These are phyloP conservation scores for Brachyptera putata DNA, from an alignment of 2,888 invertebrate genomes.

Conservation along the genomic window DNA sequence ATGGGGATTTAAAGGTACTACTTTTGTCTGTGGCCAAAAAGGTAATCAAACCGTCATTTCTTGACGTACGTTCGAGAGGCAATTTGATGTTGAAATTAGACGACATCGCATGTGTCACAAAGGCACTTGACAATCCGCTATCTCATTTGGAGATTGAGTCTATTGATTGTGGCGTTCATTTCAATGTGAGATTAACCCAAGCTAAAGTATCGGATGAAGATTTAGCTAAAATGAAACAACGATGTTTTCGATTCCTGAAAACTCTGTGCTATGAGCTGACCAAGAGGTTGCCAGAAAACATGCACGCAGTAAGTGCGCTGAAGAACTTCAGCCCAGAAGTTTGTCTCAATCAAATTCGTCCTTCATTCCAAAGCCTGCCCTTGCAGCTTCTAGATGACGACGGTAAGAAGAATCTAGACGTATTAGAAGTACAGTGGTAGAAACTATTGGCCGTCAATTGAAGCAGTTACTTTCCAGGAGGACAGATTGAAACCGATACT, in stretches of 20 bases:
- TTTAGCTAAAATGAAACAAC: background rate
- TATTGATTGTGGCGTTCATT: background rate
- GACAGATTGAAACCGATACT: slow-evolving; percentile 8
- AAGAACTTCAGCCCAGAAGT: background rate
- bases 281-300: background rate
- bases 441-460: background rate
- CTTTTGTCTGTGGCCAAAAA: too few species aligned
- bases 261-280: background rate
- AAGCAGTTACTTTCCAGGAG: slow-evolving; percentile 12
- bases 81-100: background rate
- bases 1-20: too few species aligned
- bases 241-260: background rate
- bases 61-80: too few species aligned
- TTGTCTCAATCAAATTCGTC: background rate
- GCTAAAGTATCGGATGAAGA: background rate
- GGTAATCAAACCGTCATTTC: too few species aligned
- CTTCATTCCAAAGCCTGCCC: background rate
- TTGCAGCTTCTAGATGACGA: background rate
- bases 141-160: background rate
- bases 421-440: background rate
- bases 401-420: background rate
- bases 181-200: background rate
- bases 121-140: background rate
- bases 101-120: background rate
- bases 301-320: background rate